Percentiles rank a stretch among this genome's conserved stretches.
Evolutionary conservation across 2,888 invertebrate species (phyloP).

Genomic region (Polydrusus tereticollis): DNA sequence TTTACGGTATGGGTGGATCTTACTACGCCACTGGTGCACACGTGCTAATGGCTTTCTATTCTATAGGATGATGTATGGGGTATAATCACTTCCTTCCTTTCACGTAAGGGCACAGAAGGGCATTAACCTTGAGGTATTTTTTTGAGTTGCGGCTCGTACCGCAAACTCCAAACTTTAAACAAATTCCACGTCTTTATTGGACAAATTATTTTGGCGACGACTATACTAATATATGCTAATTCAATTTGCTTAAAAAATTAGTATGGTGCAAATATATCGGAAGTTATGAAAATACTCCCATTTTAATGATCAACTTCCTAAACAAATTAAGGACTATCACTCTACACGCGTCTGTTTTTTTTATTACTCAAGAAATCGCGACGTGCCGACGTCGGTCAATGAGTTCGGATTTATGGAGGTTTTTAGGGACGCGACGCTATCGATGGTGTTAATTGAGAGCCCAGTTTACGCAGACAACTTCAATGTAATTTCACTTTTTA

Average conservation of each 20-base stretch:
- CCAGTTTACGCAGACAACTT: too few relatives aligned
- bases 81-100: conserved; percentile 22
- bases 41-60: conserved; percentile 1
- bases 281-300: conserved; percentile 13
- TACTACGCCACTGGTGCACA: neutral
- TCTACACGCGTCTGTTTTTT: conserved; percentile 9
- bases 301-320: conserved; percentile 31
- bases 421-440: neutral
- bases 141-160: neutral
- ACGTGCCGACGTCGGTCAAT: conserved; percentile 5
- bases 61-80: conserved; percentile 5
- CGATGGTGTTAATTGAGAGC: too few relatives aligned
- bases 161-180: too few relatives aligned
- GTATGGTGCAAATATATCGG: conserved; percentile 14
- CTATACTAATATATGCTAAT: too few relatives aligned
- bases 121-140: neutral
- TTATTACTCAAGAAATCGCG: conserved; percentile 22
- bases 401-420: neutral
- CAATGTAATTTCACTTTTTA: too few relatives aligned
- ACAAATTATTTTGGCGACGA: too few relatives aligned
- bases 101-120: neutral
- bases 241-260: too few relatives aligned
- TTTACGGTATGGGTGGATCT: too few relatives aligned
- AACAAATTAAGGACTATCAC: conserved; percentile 20
- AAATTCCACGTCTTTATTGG: too few relatives aligned